Evolutionary conservation across 2,797 vertebrate genomes (phyloP).

Genomic region (Manis crassicaudata): DNA sequence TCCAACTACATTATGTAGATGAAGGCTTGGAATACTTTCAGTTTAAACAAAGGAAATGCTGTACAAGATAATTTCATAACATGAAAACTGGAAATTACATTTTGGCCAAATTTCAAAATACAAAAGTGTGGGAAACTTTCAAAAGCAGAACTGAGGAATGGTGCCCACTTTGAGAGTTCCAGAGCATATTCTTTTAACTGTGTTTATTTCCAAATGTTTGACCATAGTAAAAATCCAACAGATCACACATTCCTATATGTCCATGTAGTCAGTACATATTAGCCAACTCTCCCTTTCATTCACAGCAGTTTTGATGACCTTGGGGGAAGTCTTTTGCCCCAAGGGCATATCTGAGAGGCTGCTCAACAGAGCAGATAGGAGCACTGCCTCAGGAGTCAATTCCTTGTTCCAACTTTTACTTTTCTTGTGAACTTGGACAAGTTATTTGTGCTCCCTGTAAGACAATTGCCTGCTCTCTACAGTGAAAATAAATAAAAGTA

Average conservation of each 20-base stretch:
- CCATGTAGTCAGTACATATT: not conserved
- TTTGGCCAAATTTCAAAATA: constrained; percentile 67
- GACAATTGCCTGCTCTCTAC: not conserved
- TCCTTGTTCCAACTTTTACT: not conserved
- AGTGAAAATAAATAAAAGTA: not conserved
- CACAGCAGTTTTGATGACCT: accelerated
- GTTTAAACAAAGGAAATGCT: constrained; percentile 33
- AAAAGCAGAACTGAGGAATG: constrained; percentile 58
- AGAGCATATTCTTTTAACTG: not conserved
- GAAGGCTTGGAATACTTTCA: constrained; percentile 5
- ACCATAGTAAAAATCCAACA: not conserved
- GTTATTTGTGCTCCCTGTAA: not conserved
- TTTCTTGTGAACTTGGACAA: not conserved
- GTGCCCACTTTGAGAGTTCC: not conserved
- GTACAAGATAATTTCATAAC: constrained; percentile 56
- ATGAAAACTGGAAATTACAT: constrained; percentile 61
- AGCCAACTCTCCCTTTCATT: not conserved
- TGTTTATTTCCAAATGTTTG: not conserved
- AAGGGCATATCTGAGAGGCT: not conserved
- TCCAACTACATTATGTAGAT: not conserved
- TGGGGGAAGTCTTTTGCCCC: not conserved
- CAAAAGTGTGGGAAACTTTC: constrained; percentile 46
- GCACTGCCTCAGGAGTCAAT: not conserved
- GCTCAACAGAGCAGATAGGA: not conserved
- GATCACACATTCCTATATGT: not conserved